phyloP scores from a whole-genome alignment of 2,888 invertebrate genomes.

The Geotrupes spiniger region DNA sequence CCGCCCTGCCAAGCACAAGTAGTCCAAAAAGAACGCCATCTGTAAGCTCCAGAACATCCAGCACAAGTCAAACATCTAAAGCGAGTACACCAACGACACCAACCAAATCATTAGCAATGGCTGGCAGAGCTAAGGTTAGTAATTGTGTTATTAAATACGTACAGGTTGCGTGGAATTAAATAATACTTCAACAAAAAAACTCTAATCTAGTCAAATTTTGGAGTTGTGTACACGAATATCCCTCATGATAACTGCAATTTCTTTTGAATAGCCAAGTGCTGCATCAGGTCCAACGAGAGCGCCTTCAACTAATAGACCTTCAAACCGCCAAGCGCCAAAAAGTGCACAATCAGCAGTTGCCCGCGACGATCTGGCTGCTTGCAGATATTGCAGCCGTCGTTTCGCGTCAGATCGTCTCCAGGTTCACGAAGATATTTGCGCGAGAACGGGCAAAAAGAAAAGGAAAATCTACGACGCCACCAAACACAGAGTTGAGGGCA shows the following conservation, averaged over 20 bases:
- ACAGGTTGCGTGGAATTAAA: too few species aligned
- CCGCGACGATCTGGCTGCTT: slow-evolving; percentile 55
- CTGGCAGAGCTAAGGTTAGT: not conserved
- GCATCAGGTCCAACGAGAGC: slow-evolving; percentile 20
- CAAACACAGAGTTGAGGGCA: slow-evolving; percentile 86
- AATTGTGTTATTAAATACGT: too few species aligned
- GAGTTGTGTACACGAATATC: too few species aligned
- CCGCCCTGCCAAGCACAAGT: not conserved
- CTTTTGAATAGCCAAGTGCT: not conserved
- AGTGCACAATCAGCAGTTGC: slow-evolving; percentile 36
- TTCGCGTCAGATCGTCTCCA: slow-evolving; percentile 78
- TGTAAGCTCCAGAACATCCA: not conserved
- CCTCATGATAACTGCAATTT: too few species aligned
- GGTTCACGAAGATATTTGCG: slow-evolving; percentile 84
- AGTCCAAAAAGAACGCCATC: slow-evolving; percentile 2
- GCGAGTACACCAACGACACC: slow-evolving; percentile 5
- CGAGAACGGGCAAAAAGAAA: slow-evolving; percentile 73
- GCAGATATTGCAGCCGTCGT: slow-evolving; percentile 73
- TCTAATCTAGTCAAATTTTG: not conserved
- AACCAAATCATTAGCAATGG: slow-evolving; percentile 6
- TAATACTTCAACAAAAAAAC: too few species aligned
- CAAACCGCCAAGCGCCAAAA: slow-evolving; percentile 36
- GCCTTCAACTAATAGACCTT: slow-evolving; percentile 37
- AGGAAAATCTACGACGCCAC: slow-evolving; percentile 89
- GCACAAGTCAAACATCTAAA: not conserved